Percentiles rank a stretch among this genome's conserved stretches.
Conservation (phyloP, 2,113 vertebrate species). For the Alosa alosa region DNA sequence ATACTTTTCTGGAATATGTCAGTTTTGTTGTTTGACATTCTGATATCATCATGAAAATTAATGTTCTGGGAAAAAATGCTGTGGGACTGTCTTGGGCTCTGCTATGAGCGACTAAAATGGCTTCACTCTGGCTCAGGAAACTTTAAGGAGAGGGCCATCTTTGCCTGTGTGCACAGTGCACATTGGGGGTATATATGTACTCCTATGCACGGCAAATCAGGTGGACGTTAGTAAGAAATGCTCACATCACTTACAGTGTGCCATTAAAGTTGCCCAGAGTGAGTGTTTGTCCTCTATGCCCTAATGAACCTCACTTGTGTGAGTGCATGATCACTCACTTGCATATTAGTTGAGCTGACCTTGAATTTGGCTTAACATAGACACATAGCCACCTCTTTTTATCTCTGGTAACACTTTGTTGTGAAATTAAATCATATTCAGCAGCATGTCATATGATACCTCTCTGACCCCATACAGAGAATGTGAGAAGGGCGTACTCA, state of each 20-base stretch:
- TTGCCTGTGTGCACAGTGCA: not conserved
- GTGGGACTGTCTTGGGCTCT: not conserved
- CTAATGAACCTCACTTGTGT: too few relatives aligned
- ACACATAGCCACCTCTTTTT: not conserved
- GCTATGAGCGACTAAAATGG: not conserved
- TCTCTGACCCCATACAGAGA: conserved; percentile 51
- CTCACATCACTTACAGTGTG: too few relatives aligned
- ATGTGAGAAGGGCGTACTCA: conserved; percentile 26
- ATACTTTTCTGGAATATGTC: not conserved
- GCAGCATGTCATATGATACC: conserved; percentile 16
- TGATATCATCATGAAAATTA: not conserved
- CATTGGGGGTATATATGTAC: too few relatives aligned
- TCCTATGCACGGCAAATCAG: too few relatives aligned
- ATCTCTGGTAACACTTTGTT: not conserved
- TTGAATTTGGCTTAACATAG: too few relatives aligned
- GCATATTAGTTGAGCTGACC: too few relatives aligned
- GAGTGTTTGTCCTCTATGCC: too few relatives aligned
- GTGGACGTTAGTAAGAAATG: too few relatives aligned
- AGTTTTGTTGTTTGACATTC: not conserved
- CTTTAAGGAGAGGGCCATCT: not conserved
- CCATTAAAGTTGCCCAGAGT: too few relatives aligned
- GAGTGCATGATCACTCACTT: too few relatives aligned
- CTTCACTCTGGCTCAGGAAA: not conserved
- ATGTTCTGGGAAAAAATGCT: not conserved
- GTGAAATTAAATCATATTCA: not conserved